Evolutionary conservation across 2,797 vertebrate species (phyloP), one percentile per base, ranked within the genome.

Genomic region (Pangasius sanitwongsei): DNA sequence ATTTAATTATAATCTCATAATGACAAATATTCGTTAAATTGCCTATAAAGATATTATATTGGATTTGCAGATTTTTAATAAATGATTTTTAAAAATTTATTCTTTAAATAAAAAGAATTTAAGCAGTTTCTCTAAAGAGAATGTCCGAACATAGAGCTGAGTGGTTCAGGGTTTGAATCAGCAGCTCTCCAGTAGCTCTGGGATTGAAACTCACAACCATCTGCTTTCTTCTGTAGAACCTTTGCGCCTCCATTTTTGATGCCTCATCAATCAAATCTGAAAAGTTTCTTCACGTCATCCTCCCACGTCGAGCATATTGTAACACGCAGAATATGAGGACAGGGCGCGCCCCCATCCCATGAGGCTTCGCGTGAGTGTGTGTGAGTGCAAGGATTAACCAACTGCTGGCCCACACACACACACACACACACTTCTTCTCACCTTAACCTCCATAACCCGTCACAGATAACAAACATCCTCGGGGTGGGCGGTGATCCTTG

Each of bases 381-480:
- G 37, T 91, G 84, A 87, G 90, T 83, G 53, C 15, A 34, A 18
- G 90, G 92, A 93, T 93, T 92, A 93, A 85, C 77, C 18, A 72
- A 81, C n/a, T 41, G 87, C 90, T 86, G 84, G 88, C 94, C 94
- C 90, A 88, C 92, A 90, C 89, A 91, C 87, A 78, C 87, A 83
- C 83, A 85, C 50, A 61, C 87, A 83, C 83, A 85, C 50, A 61
- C 57, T 34, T 70, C 84, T 88, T 86, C 89, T 87, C 86, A 89
- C 87, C 86, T 85, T 86, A 80, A 86, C 86, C 87, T 86, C 89
- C 63, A 67, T 83, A 86, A 83, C 94, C 94, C 12, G 7, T 59
- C 23, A 85, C 48, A 80, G 90, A 89, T 90, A 93, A 92, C 91
- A 92, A 91, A 93, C 89, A 92, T 91, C 91, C 90, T 89, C 41